Percentiles rank a stretch among this genome's conserved stretches.
Evolutionary conservation across 2,113 vertebrate species (phyloP).

Genomic region (Ginglymostoma cirratum): DNA sequence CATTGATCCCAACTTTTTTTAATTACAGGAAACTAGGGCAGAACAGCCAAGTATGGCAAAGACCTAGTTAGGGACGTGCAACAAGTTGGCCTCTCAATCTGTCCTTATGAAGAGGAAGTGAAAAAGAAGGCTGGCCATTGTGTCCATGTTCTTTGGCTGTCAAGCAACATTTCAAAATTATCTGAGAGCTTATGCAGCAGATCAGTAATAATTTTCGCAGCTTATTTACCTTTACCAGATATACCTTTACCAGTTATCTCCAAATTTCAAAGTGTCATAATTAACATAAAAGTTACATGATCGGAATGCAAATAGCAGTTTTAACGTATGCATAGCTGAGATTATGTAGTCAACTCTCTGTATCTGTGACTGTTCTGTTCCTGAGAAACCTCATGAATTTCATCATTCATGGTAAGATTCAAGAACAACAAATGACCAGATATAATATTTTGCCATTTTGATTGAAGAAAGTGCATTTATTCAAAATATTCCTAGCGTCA

Average conservation of each 20-base stretch:
- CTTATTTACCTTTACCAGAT: background rate
- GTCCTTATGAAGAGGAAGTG: background rate
- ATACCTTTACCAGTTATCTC: background rate
- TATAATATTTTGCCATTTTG: no score
- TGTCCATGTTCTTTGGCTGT: background rate
- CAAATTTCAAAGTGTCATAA: background rate
- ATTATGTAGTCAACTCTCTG: background rate
- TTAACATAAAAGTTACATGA: background rate
- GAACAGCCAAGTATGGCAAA: background rate
- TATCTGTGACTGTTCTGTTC: no score
- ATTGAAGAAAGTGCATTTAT: no score
- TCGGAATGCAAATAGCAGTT: background rate
- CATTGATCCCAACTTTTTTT: background rate
- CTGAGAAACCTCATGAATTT: no score
- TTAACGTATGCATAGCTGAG: background rate
- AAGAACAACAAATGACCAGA: no score
- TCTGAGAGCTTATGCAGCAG: background rate
- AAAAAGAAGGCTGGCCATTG: background rate
- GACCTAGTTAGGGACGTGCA: background rate
- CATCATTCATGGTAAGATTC: no score
- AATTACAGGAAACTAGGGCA: background rate
- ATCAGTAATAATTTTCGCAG: background rate
- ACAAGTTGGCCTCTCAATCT: background rate
- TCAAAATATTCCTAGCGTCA: no score
- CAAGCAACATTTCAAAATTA: background rate